Evolutionary conservation across 2,113 vertebrate species (phyloP), one percentile per base, ranked within the genome.

Genomic region (Pogonocichla stellata): DNA sequence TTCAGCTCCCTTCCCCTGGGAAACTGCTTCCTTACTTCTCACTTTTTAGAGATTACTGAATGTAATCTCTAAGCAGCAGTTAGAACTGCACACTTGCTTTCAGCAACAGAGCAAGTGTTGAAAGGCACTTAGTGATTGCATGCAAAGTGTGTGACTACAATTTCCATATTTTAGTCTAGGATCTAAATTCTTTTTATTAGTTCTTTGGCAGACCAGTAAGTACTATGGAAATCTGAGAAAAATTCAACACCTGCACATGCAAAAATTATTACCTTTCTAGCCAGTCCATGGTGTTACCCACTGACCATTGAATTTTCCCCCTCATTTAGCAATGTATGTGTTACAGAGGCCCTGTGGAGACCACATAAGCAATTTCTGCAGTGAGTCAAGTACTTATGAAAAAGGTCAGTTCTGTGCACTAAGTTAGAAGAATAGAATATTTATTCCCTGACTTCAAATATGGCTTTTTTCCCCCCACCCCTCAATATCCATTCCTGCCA

Each of bases 381-480:
- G 47, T 3, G 31, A 71, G 29, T 72, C 15, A 75, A 61, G 33
- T 3, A 80, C 54, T 38, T 51, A 54, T 7, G 19, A 80, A 43
- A 73, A 90, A 95, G 34, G n/a, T 48, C 80, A 67, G 26, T 13
- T 60, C 50, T 36, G 29, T 28, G n/a, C 36, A 48, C 12, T 48
- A 65, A 75, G 15, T 48, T 57, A 54, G 40, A 70, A 73, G 33
- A 93, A 83, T 3, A 90, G 8, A 66, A 11, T 51, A 77, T 78
- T 91, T 92, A 88, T 50, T 60, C 6, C 12, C 6, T 12, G 48
- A 16, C 23, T 67, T n/a, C 33, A 73, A 28, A 47, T 40, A 83
- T 1, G 16, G 29, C 12, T 80, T n/a, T 42, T 75, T 33, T 3
- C 2, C 3, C 3, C 14, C 8, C 5, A 15, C 10, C 0, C 14